phyloP scores from a whole-genome alignment of 1,140 invertebrate genomes.

The Drosophila ananassae region DNA sequence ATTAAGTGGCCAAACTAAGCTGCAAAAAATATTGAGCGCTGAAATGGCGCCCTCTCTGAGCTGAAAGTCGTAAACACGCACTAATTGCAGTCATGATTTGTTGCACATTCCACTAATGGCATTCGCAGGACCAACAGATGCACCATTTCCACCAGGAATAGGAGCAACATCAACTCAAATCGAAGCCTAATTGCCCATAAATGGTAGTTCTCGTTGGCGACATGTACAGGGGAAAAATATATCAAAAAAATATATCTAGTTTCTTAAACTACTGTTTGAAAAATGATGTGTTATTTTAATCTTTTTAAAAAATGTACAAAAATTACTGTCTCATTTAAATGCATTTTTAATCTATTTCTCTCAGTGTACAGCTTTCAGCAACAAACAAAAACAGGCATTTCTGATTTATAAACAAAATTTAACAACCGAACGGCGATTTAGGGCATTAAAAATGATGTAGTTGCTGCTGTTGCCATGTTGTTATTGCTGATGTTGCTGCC shows the following conservation, averaged over 20 bases:
- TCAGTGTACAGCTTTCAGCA: constrained; percentile 44
- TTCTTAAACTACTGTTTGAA: no score
- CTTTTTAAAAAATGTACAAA: background rate
- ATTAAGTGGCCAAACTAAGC: constrained; percentile 41
- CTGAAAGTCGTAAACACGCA: constrained; percentile 76
- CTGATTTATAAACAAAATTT: constrained; percentile 81
- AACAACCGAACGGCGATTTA: constrained; percentile 48
- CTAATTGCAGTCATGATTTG: constrained; percentile 80
- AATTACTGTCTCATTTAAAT: no score
- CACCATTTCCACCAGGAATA: constrained; percentile 14
- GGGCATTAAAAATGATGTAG: constrained; percentile 55
- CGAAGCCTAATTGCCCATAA: constrained; percentile 76
- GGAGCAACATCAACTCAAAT: constrained; percentile 61
- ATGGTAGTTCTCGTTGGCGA: constrained; percentile 73
- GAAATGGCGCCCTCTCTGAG: constrained; percentile 45
- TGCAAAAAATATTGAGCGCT: constrained; percentile 72
- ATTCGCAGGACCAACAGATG: constrained; percentile 48
- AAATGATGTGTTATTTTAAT: background rate
- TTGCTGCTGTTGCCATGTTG: constrained; percentile 27
- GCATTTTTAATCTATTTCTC: background rate
- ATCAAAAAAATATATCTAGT: no score
- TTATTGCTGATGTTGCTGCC: constrained; percentile 22
- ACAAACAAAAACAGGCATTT: constrained; percentile 38
- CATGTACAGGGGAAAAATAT: constrained; percentile 32
- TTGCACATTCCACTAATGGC: constrained; percentile 69